Evolutionary conservation across 2,113 vertebrate genomes (phyloP), one percentile per base, ranked within the genome.

Genomic region (Procavia capensis): DNA sequence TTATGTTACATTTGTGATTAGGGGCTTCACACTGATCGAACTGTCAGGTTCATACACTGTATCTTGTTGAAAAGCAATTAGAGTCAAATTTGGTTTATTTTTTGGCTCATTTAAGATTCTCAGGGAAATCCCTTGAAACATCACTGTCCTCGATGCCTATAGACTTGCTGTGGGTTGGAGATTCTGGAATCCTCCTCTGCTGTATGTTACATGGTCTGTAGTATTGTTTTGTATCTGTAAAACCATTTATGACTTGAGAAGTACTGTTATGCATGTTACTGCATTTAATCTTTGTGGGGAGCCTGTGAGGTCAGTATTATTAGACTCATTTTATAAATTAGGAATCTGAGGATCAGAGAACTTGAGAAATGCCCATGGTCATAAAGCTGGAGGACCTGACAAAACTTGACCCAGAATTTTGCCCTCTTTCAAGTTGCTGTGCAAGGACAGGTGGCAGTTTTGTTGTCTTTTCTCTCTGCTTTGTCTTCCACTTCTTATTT

Each of bases 401-500:
- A 45, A 75, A 85, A 43, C 54, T 68, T 24, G 16, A 43, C 45
- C 29, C 24, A 76, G 88, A 64, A 34, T 66, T 92, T 59, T 41
- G 0, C 72, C 10, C 17, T 81, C 41, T 79, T 79, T 57, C 45
- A 41, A 54, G 0, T 31, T 87, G 29, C 47, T 16, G 72, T 91
- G 24, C 3, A n/a, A 25, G 74, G 45, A 61, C 3, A 9, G 64
- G 29, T 10, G 36, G 34, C 9, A 36, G 1, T 76, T 87, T 59
- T 66, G 87, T 57, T 68, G 29, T 95, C 47, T 93, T 90, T 72
- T 57, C 50, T 76, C 16, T 74, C 57, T 84, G 22, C 27, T 63
- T 93, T 75, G 89, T 85, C 80, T 95, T 78, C 50, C 34, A 29
- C 20, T 10, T 80, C 87, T 96, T 59, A 43, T 45, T 75, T 91